Evolutionary conservation across 2,888 invertebrate species (phyloP).

Genomic region (Scaptomyza parva): DNA sequence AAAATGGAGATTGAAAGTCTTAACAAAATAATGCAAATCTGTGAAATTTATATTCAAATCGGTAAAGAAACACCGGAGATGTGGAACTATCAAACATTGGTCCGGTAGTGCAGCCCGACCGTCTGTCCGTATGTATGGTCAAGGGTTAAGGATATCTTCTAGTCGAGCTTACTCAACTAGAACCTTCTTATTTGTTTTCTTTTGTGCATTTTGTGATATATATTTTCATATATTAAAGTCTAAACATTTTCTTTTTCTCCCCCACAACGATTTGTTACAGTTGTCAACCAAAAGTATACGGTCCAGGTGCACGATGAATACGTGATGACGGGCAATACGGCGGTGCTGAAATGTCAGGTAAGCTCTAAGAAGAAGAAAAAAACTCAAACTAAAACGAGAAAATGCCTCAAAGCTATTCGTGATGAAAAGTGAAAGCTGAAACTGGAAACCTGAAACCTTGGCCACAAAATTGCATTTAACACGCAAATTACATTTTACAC

Average conservation of each 20-base stretch:
- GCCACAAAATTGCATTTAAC: constrained; percentile 63
- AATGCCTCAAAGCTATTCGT: not conserved
- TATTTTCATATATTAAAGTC: constrained; percentile 14
- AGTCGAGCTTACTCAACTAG: too few relatives aligned
- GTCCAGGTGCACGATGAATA: constrained; percentile 96
- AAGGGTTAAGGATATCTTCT: too few relatives aligned
- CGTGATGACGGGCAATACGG: constrained; percentile 95
- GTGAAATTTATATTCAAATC: too few relatives aligned
- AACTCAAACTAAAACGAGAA: not conserved
- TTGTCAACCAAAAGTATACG: constrained; percentile 93
- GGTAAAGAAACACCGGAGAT: too few relatives aligned
- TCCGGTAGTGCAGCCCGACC: too few relatives aligned
- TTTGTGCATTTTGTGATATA: not conserved
- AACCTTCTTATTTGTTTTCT: too few relatives aligned
- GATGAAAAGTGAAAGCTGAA: constrained; percentile 7
- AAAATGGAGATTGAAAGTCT: too few relatives aligned
- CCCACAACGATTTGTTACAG: constrained; percentile 85
- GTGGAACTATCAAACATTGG: too few relatives aligned
- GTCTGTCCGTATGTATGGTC: too few relatives aligned
- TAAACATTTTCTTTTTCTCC: constrained; percentile 21
- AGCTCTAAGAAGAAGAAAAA: constrained; percentile 34
- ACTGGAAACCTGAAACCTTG: constrained; percentile 2
- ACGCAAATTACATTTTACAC: constrained; percentile 60
- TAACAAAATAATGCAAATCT: too few relatives aligned
- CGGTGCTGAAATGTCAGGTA: constrained; percentile 93